phyloP scores from a whole-genome alignment of 2,797 vertebrate species.

The Channallabes apus region DNA sequence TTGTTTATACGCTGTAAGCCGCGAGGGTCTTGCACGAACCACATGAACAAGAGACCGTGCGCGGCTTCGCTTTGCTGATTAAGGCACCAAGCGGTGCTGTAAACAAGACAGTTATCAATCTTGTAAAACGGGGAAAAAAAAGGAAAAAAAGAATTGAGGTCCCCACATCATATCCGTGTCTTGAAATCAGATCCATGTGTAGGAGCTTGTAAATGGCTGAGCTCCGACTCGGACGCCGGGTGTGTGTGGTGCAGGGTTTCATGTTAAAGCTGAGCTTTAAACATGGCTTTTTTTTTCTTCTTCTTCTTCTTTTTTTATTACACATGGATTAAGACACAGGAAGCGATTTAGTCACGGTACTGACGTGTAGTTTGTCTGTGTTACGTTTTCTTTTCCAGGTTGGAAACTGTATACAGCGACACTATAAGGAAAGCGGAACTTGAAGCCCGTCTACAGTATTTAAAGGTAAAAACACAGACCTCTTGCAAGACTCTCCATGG shows the following conservation, averaged over 20 bases:
- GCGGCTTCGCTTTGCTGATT: conserved; percentile 37
- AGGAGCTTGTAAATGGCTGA: conserved; percentile 33
- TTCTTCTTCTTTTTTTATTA: not conserved
- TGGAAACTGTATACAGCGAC: conserved; percentile 89
- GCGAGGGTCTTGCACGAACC: conserved; percentile 53
- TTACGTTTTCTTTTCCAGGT: conserved; percentile 66
- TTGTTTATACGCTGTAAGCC: conserved; percentile 33
- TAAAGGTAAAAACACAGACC: conserved; percentile 77
- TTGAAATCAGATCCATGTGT: conserved; percentile 61
- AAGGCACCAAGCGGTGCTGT: conserved; percentile 35
- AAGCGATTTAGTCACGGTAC: not conserved
- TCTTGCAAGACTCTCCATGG: not conserved
- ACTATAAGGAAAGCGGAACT: conserved; percentile 89
- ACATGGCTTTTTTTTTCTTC: conserved; percentile 26
- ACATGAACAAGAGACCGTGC: not conserved
- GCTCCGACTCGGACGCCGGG: conserved; percentile 41
- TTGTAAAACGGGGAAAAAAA: not conserved
- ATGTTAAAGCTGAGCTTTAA: conserved; percentile 61
- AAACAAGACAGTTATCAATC: conserved; percentile 49
- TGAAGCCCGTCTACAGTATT: conserved; percentile 90
- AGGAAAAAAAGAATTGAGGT: conserved; percentile 15
- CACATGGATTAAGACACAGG: not conserved
- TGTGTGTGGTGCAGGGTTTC: conserved; percentile 34
- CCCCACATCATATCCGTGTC: conserved; percentile 46
- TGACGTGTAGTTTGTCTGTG: not conserved